Conservation (phyloP, 2,797 vertebrate species). For the Remorina albescens region DNA sequence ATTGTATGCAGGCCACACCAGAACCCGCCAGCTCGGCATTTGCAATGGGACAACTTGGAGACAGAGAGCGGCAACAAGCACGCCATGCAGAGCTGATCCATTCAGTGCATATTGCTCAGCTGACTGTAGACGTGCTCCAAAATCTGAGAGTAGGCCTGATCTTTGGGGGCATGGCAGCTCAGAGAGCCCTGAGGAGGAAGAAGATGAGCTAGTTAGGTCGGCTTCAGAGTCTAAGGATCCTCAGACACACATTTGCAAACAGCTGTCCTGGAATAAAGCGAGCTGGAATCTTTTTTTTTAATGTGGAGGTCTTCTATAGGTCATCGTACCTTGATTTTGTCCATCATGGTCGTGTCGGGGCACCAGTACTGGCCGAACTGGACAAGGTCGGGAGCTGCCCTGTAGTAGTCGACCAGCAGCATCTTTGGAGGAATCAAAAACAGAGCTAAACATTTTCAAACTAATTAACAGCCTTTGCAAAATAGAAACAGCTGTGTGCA, state of each 20-base stretch:
- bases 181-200: slow-evolving; percentile 88
- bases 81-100: slow-evolving; percentile 18
- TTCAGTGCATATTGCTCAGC: slow-evolving; percentile 83
- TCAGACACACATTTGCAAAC: not conserved
- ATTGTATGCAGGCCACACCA: slow-evolving; percentile 6
- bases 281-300: too few relatives aligned
- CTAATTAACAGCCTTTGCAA: not conserved
- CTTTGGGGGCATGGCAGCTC: slow-evolving; percentile 93
- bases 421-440: slow-evolving; percentile 79
- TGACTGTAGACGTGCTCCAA: slow-evolving; percentile 93
- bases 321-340: slow-evolving; percentile 92
- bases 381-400: slow-evolving; percentile 91
- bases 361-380: slow-evolving; percentile 93
- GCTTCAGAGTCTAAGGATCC: not conserved
- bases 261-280: too few relatives aligned
- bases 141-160: slow-evolving; percentile 91
- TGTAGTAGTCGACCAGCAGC: slow-evolving; percentile 94
- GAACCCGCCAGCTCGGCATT: slow-evolving; percentile 21
- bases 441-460: not conserved
- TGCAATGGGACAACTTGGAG: slow-evolving; percentile 13
- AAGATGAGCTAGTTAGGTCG: not conserved
- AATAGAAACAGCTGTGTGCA: rapidly evolving
- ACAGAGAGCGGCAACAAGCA: slow-evolving; percentile 1
- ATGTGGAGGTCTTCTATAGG: not conserved
- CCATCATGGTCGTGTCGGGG: slow-evolving; percentile 92